Percentiles rank a stretch among this genome's conserved stretches.
These are phyloP conservation scores for Drosophila eugracilis DNA, from an alignment of 1,140 invertebrate genomes.

Conservation along the genomic window DNA sequence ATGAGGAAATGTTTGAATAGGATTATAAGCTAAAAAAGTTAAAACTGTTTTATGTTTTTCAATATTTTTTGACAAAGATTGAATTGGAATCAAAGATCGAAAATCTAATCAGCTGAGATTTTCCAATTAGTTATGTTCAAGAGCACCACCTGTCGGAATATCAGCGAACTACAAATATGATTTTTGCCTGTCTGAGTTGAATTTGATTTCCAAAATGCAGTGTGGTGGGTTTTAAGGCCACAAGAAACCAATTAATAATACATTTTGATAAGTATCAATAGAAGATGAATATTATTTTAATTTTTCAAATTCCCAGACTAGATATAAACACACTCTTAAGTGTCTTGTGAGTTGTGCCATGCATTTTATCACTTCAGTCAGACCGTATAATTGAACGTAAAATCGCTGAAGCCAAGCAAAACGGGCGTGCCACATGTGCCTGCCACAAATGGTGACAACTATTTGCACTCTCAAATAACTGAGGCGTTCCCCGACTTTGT, in stretches of 20 bases:
- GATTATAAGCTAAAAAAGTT: too few relatives aligned
- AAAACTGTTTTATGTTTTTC: neutral
- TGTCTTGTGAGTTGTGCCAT: constrained; percentile 37
- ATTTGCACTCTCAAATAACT: constrained; percentile 70
- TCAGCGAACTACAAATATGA: neutral
- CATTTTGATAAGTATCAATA: too few relatives aligned
- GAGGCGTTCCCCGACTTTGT: constrained; percentile 51
- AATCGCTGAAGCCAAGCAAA: constrained; percentile 65
- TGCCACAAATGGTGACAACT: constrained; percentile 77
- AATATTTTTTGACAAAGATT: neutral
- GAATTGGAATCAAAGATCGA: neutral
- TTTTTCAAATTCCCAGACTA: constrained; percentile 1
- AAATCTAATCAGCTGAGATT: neutral
- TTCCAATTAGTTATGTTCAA: neutral
- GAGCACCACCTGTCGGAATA: constrained; percentile 5
- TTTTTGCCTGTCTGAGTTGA: neutral
- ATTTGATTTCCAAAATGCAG: neutral
- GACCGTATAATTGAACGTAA: constrained; percentile 82
- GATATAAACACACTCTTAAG: constrained; percentile 6
- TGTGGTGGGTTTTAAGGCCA: constrained; percentile 3
- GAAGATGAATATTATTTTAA: too few relatives aligned
- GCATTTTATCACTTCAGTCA: constrained; percentile 82
- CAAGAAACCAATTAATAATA: too few relatives aligned
- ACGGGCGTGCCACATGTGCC: constrained; percentile 30
- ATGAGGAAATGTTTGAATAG: too few relatives aligned